Evolutionary conservation across 2,113 vertebrate genomes (phyloP), one percentile per base, ranked within the genome.

Genomic region (Papio anubis): DNA sequence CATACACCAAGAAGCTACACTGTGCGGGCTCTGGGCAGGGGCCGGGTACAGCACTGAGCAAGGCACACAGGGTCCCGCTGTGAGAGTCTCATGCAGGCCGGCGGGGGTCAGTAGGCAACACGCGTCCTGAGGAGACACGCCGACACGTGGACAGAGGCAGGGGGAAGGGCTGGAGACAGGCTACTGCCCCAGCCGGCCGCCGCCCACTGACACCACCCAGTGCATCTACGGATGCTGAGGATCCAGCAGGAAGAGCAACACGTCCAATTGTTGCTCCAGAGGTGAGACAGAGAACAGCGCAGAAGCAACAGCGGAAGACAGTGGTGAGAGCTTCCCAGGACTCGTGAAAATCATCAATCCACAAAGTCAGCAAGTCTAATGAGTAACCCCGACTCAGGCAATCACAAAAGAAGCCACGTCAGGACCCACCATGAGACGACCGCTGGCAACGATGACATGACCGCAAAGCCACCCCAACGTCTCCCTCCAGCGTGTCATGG

Each of bases 121-220:
- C 16, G 1, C 12, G 6, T 55, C 43, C 57, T 35, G 2, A 64
- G 35, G 57, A 25, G 40, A 17, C 2, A 0, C 3, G 8, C 12
- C 25, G 7, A 14, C 43, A 17, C 1, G 0, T 0, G 27, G 35
- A 43, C 27, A 23, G 17, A 7, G 13, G 5, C 3, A 32, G 32
- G 38, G 17, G 23, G 2, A 18, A 9, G 30, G 59, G 25, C 78
- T 83, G 72, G 32, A 35, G 32, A 11, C n/a, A 6, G 40, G 81
- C 72, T 11, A 3, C 21, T 3, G 23, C 18, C 4, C 1, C 8
- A 18, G n/a, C 6, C 1, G 0, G 18, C 13, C 14, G 0, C 48
- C 10, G 2, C 11, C 66, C 4, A 13, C 21, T 3, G 14, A 57
- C 0, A 8, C n/a, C 32, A 17, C 40, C 52, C 52, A 35, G 3